Evolutionary conservation across 2,888 invertebrate genomes (phyloP), one percentile per base, ranked within the genome.

Genomic region (Hofmannophila pseudospretella): DNA sequence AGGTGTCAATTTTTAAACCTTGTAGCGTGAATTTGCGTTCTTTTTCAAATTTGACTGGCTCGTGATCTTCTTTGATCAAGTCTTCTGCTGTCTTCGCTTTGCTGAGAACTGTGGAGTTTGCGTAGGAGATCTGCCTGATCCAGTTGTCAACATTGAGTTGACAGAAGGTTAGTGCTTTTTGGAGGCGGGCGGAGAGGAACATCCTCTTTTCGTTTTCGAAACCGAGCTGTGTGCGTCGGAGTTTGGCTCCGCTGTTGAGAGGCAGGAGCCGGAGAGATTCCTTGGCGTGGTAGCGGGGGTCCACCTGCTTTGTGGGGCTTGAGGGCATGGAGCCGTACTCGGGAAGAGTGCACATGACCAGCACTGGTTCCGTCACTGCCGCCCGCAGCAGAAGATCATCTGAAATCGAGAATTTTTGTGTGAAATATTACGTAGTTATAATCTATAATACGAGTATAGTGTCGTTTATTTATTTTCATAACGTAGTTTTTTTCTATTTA

Each of bases 81-180:
- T 89, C 89, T 39, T 89, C 89, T 1, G 84, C 88, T 36, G 80
- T 74, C 57, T 87, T 81, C 47, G 76, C 71, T 72, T 86, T 79
- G 44, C 68, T 69, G 42, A 69, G 58, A 39, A 70, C 69, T 19
- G 76, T 66, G 39, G 74, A 73, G 59, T 76, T 79, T 41, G 86
- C 86, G 65, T 88, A 88, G 43, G 87, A 87, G 62, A 89, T 89
- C 74, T 89, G 89, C 70, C 89, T 84, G 72, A 89, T 89, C 89
- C 90, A 90, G 73, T 82, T 88, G 77, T 90, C 89, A 69, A 89
- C 89, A 62, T 90, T 89, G 32, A 88, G 84, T 74, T 90, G 89
- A 79, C 91, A 91, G 79, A 89, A 90, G 51, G 89, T 88, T 60
- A 91, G 79, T 55, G 91, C 90, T 69, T 89, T 88, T 60, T 90